Conservation (phyloP, 2,888 invertebrate species). For the Pecten maximus region DNA sequence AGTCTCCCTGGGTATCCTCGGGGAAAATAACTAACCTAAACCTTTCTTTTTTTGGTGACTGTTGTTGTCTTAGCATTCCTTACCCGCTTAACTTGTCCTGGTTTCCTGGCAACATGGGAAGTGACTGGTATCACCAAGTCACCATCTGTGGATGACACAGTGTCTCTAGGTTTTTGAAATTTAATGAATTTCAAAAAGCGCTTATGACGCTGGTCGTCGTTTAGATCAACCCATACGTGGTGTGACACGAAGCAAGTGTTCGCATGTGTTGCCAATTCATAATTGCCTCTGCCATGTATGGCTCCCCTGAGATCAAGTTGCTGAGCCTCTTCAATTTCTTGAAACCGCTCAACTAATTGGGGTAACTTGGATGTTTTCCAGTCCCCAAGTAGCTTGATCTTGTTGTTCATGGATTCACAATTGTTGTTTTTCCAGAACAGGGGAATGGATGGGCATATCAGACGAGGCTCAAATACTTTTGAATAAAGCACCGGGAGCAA, state of each 20-base stretch:
- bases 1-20: too few species aligned
- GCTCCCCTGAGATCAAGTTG: background rate
- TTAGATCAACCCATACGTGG: too few species aligned
- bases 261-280: background rate
- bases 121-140: too few species aligned
- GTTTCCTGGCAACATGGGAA: too few species aligned
- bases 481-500: constrained; percentile 26
- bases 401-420: constrained; percentile 39
- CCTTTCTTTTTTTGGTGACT: too few species aligned
- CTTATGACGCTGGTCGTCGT: too few species aligned
- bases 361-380: constrained; percentile 38
- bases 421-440: constrained; percentile 43
- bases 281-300: constrained; percentile 35
- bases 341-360: background rate
- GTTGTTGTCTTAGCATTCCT: too few species aligned
- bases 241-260: background rate
- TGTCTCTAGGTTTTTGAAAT: too few species aligned
- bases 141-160: too few species aligned
- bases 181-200: too few species aligned
- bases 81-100: too few species aligned
- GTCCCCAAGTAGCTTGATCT: constrained; percentile 39
- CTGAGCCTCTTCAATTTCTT: background rate
- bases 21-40: too few species aligned
- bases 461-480: constrained; percentile 4
- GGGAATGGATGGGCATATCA: background rate